Evolutionary conservation across 2,797 vertebrate genomes (phyloP).

Genomic region (Dipus sagitta): DNA sequence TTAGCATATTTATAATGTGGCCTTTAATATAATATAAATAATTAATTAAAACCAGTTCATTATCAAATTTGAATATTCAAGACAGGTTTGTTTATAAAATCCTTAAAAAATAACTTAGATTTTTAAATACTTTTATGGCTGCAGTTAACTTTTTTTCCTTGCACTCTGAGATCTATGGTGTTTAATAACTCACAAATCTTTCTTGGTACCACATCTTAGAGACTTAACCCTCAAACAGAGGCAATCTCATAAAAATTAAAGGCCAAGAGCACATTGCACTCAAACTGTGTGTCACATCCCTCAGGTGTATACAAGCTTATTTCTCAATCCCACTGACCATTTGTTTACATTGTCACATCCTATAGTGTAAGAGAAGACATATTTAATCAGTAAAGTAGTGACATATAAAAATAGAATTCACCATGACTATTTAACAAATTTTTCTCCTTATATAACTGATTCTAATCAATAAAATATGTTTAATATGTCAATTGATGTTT

Average conservation of each 20-base stretch:
- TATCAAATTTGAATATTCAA: constrained; percentile 6
- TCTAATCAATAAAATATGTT: neutral
- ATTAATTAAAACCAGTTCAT: neutral
- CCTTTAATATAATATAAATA: neutral
- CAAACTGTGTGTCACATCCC: neutral
- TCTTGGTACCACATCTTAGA: neutral
- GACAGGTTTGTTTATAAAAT: neutral
- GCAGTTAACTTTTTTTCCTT: neutral
- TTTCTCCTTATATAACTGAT: neutral
- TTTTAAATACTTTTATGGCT: constrained; percentile 19
- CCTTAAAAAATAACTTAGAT: neutral
- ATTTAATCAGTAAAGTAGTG: constrained; percentile 18
- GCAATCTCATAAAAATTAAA: constrained; percentile 75
- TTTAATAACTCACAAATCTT: constrained; percentile 62
- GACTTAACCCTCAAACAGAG: constrained; percentile 49
- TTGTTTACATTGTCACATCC: neutral
- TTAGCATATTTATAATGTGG: neutral
- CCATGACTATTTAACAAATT: neutral
- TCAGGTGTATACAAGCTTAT: neutral
- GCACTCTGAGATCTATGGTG: neutral
- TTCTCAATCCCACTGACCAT: neutral
- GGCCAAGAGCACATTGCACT: neutral
- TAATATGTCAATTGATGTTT: neutral
- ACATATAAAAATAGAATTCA: neutral
- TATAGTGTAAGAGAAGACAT: neutral